Conservation (phyloP, 2,888 invertebrate species). For the Dichetophora obliterata region DNA sequence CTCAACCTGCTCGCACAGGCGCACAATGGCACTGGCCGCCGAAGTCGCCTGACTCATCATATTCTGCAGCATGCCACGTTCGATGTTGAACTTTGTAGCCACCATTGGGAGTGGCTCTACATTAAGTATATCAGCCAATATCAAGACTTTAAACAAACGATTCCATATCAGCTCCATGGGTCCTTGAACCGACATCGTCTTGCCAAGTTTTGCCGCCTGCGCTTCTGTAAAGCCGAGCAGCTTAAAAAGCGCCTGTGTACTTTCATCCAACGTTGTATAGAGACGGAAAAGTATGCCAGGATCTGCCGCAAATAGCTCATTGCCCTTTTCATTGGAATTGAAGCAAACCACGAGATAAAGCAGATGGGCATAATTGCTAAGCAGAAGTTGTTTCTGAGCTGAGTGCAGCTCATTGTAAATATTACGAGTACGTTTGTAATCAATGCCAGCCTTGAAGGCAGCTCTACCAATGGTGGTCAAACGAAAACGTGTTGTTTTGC, state of each 20-base stretch:
- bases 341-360: slow-evolving; percentile 79
- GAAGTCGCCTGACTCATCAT: slow-evolving; percentile 79
- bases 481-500: slow-evolving; percentile 71
- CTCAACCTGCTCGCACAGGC: slow-evolving; percentile 84
- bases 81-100: slow-evolving; percentile 79
- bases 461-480: slow-evolving; percentile 82
- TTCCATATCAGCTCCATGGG: slow-evolving; percentile 70
- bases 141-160: slow-evolving; percentile 88
- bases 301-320: slow-evolving; percentile 78
- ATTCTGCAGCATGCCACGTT: slow-evolving; percentile 85
- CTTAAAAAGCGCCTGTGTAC: slow-evolving; percentile 79
- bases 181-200: slow-evolving; percentile 76
- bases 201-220: slow-evolving; percentile 77
- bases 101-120: slow-evolving; percentile 77
- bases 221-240: slow-evolving; percentile 84
- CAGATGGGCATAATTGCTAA: slow-evolving; percentile 86
- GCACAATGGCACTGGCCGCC: slow-evolving; percentile 81
- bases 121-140: slow-evolving; percentile 84
- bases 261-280: slow-evolving; percentile 76
- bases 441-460: slow-evolving; percentile 89
- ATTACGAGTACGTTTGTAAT: slow-evolving; percentile 77
- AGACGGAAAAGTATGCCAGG: slow-evolving; percentile 67
- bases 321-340: slow-evolving; percentile 67
- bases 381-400: slow-evolving; percentile 82
- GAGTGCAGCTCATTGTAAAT: slow-evolving; percentile 81